Evolutionary conservation across 2,113 vertebrate species (phyloP).

Genomic region (Marmota flaviventris): DNA sequence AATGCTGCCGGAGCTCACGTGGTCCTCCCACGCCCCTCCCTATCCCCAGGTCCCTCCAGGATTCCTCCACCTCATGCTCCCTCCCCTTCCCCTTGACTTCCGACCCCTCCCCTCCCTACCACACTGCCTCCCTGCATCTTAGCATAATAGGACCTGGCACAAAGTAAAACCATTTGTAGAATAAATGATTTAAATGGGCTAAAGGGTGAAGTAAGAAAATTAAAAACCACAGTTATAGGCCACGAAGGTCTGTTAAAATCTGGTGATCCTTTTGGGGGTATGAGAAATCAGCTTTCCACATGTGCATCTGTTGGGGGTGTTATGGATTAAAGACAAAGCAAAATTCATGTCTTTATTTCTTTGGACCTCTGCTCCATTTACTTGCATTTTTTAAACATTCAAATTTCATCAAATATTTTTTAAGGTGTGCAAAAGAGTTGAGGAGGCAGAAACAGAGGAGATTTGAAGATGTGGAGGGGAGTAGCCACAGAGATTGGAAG

Average conservation of each 20-base stretch:
- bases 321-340: not conserved
- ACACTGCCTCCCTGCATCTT: not conserved
- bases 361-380: not conserved
- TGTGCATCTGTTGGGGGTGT: not conserved
- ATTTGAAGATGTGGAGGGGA: not conserved
- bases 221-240: not conserved
- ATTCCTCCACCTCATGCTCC: fast-evolving
- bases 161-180: not conserved
- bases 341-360: not conserved
- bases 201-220: not conserved
- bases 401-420: not conserved
- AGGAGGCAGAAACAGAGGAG: not conserved
- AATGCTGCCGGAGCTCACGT: fast-evolving
- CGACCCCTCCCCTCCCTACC: fast-evolving
- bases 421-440: not conserved
- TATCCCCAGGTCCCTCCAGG: fast-evolving
- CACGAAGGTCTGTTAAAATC: not conserved
- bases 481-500: not conserved
- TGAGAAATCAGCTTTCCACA: not conserved
- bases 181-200: not conserved
- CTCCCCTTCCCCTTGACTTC: fast-evolving
- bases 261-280: not conserved
- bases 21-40: not conserved
- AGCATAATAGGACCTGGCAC: not conserved
- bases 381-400: not conserved